phyloP scores from a whole-genome alignment of 1,140 invertebrate species.

The Pseudobourletiella spinata region DNA sequence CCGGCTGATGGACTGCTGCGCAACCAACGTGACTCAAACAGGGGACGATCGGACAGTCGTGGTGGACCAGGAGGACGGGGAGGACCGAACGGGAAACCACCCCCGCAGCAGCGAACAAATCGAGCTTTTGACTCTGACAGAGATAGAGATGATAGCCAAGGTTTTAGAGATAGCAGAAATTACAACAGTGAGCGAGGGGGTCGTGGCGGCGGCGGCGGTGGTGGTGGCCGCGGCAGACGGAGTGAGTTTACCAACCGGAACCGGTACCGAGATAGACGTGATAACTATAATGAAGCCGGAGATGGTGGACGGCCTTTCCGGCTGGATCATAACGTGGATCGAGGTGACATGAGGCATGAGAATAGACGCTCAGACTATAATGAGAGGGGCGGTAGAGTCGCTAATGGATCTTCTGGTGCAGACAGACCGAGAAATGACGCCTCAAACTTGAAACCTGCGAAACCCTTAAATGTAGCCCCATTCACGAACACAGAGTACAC shows the following conservation, averaged over 20 bases:
- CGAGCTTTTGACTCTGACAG: background rate
- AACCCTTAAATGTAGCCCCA: slow-evolving; percentile 6
- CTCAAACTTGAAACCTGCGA: background rate
- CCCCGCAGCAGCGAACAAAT: background rate
- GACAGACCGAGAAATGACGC: background rate
- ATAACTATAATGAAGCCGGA: background rate
- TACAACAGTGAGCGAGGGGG: too few species aligned
- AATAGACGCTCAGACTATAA: background rate
- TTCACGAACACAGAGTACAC: slow-evolving; percentile 35
- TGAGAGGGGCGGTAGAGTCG: background rate
- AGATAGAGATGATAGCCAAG: background rate
- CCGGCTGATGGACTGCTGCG: background rate
- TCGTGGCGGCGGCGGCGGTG: slow-evolving; percentile 20
- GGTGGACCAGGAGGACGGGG: background rate
- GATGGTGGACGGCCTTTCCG: background rate
- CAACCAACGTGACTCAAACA: slow-evolving; percentile 1
- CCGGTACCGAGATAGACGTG: slow-evolving; percentile 26
- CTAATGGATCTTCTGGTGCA: background rate
- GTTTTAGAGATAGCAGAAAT: slow-evolving; percentile 10
- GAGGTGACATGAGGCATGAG: slow-evolving; percentile 3
- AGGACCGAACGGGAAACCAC: background rate
- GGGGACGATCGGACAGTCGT: background rate
- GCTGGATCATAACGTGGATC: background rate
- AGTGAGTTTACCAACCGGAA: slow-evolving; percentile 35
- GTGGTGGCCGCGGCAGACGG: slow-evolving; percentile 25